phyloP scores from a whole-genome alignment of 2,888 invertebrate species.

The Argyra leucocephala region DNA sequence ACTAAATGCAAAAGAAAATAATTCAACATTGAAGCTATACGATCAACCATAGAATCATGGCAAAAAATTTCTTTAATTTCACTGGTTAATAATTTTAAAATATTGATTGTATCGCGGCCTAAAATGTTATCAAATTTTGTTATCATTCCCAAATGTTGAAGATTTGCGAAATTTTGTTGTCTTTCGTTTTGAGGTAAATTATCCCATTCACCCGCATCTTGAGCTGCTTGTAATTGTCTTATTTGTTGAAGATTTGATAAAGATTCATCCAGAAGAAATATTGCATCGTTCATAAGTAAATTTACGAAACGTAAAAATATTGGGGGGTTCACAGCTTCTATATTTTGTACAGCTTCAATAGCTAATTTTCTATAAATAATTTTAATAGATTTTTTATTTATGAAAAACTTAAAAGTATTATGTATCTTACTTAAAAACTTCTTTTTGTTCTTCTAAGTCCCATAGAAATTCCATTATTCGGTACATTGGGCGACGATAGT shows the following conservation, averaged over 20 bases:
- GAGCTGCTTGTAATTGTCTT: constrained; percentile 66
- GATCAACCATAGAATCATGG: constrained; percentile 81
- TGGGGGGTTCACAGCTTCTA: constrained; percentile 84
- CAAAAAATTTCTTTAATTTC: constrained; percentile 76
- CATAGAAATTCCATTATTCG: constrained; percentile 84
- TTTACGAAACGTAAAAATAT: constrained; percentile 91
- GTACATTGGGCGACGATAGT: constrained; percentile 93
- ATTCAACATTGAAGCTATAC: constrained; percentile 91
- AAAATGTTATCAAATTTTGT: constrained; percentile 83
- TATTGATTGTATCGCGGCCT: constrained; percentile 77
- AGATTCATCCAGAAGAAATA: constrained; percentile 88
- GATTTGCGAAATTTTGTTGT: constrained; percentile 59
- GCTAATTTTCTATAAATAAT: constrained; percentile 56
- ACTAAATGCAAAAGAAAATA: constrained; percentile 84
- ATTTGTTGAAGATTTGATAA: constrained; percentile 81
- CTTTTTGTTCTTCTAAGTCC: constrained; percentile 67
- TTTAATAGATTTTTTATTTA: not conserved
- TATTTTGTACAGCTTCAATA: constrained; percentile 68
- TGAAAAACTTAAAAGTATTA: not conserved
- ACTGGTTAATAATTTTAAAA: constrained; percentile 67
- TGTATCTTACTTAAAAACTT: constrained; percentile 57
- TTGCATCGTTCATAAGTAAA: constrained; percentile 93
- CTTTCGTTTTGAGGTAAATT: constrained; percentile 59
- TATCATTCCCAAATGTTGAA: constrained; percentile 69
- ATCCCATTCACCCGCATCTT: constrained; percentile 65